Percentiles rank a stretch among this genome's conserved stretches.
Evolutionary conservation across 92 coral and sea anemone genomes (phyloP).

Genomic region (Epizoanthus rinbou): DNA sequence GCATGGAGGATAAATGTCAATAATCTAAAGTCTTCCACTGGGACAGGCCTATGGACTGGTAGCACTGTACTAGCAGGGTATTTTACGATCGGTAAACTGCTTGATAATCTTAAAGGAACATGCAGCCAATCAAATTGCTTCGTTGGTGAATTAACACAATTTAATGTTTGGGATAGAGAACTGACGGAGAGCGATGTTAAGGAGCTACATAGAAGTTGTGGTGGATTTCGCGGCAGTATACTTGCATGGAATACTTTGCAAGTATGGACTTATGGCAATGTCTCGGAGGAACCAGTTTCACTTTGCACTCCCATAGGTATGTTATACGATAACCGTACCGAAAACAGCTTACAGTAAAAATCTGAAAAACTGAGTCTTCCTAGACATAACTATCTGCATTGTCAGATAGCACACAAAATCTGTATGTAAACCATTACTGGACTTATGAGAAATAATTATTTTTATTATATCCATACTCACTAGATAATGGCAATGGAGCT

Average conservation of each 20-base stretch:
- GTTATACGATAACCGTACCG: too few relatives aligned
- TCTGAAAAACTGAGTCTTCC: too few relatives aligned
- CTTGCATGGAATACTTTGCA: slow-evolving; percentile 14
- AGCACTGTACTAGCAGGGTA: background rate
- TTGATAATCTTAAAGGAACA: background rate
- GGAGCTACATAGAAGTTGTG: slow-evolving; percentile 10
- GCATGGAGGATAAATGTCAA: slow-evolving; percentile 13
- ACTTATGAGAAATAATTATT: too few relatives aligned
- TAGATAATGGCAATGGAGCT: too few relatives aligned
- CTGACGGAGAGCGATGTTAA: background rate
- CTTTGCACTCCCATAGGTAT: slow-evolving; percentile 14
- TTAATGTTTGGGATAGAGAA: slow-evolving; percentile 10
- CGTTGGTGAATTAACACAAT: slow-evolving; percentile 26
- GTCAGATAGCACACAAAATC: too few relatives aligned
- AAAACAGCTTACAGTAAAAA: too few relatives aligned
- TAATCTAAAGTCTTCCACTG: background rate
- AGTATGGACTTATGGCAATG: background rate
- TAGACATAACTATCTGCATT: too few relatives aligned
- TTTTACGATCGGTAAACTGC: slow-evolving; percentile 17
- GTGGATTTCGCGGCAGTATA: background rate
- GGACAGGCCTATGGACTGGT: background rate
- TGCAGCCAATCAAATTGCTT: slow-evolving; percentile 12
- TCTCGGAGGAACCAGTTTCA: background rate
- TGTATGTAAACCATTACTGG: too few relatives aligned
- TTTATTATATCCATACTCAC: too few relatives aligned